A percentile compares a stretch with the other conserved stretches of the same genome.
Evolutionary conservation across 2,797 vertebrate species (phyloP).

Genomic region (Bradypus variegatus): DNA sequence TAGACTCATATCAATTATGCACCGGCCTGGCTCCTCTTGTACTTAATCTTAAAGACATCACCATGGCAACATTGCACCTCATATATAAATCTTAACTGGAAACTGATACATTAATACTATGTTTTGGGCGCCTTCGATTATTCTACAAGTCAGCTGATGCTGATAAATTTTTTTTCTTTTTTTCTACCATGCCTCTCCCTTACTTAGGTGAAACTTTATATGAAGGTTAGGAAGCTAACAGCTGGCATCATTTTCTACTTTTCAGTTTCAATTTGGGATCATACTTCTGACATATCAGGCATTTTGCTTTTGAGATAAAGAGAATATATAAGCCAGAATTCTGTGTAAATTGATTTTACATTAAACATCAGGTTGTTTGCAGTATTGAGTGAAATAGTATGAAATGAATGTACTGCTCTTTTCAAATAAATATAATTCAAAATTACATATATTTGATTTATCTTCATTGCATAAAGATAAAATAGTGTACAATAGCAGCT

Average conservation of each 20-base stretch:
- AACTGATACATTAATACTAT: conserved; percentile 57
- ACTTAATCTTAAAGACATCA: conserved; percentile 7
- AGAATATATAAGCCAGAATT: background rate
- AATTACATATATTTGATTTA: background rate
- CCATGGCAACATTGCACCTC: background rate
- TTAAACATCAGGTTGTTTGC: background rate
- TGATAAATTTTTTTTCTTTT: background rate
- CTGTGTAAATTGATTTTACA: background rate
- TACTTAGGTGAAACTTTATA: background rate
- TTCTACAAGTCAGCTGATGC: background rate
- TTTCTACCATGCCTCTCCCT: background rate
- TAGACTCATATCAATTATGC: conserved; percentile 40
- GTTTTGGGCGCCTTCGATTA: conserved; percentile 33
- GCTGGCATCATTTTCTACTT: background rate
- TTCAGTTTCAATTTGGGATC: background rate
- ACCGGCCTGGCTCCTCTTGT: background rate
- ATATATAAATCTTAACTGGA: conserved; percentile 59
- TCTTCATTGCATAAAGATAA: background rate
- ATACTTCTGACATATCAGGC: background rate
- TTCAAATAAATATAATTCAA: conserved; percentile 34
- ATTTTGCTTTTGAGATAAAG: conserved; percentile 5
- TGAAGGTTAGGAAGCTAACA: background rate
- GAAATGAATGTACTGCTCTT: conserved; percentile 1
- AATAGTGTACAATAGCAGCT: background rate
- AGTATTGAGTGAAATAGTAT: background rate